Base-by-base conservation (phyloP, 2,888 invertebrate genomes). In the Drosophila prostipennis region DNA sequence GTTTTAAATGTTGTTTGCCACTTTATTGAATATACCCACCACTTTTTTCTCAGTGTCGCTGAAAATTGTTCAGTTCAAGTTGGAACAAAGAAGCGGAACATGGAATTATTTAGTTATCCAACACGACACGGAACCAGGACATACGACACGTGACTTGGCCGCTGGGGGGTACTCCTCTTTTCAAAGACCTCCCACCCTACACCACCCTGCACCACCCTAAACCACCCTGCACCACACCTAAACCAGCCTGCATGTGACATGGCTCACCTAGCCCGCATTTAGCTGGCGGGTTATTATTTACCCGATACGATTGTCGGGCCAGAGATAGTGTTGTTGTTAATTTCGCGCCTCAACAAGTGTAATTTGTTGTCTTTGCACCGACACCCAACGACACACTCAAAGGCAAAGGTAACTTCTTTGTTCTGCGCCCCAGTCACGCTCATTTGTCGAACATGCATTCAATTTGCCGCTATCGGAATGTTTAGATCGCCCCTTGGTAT, bases 391-490 rank as follows among this genome's bases (percentile, higher is more conserved):
- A n/a, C n/a, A n/a, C n/a, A 57, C 54, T 63, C 26, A 55, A 59
- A 60, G 37, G 32, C n/a, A 23, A 48, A 40, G 60, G 60, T 11
- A 23, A 11, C 37, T 46, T 46, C 46, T 39, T 59, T 59, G 43
- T 51, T 39, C 46, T 42, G 48, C 32, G 29, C 57, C 55, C 16
- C 53, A 29, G 57, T 49, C 70, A 71, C 58, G 74, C 72, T 68
- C 49, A 78, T 67, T 75, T 73, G 80, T 60, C 65, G 52, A 46
- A 70, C 77, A 78, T 72, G 69, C 65, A 72, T 67, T 78, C 32
- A 46, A 57, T 45, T 51, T 72, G 61, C 42, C 26, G 55, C 51
- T 77, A 80, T 84, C 84, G 42, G 13, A 26, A 14, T 19, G 14
- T 46, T 65, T 32, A 39, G 37, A 82, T 77, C 73, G 54, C 16